Base-by-base conservation (phyloP, 1,140 invertebrate genomes). In the Neuroterus valhalla region DNA sequence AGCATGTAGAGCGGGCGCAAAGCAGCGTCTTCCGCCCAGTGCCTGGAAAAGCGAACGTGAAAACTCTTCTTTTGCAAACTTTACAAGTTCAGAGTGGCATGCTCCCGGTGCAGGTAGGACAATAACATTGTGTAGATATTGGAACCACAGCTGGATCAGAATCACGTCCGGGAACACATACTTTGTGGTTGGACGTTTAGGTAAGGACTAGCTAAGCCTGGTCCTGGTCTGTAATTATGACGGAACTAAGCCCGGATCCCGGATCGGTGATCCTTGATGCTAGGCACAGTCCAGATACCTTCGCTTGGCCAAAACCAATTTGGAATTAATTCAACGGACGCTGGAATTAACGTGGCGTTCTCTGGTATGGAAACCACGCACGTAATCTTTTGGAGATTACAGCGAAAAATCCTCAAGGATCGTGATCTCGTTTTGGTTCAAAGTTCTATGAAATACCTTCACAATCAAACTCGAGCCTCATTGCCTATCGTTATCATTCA, bases 251-350 rank as follows among this genome's bases (percentile, higher is more conserved):
- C 88, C 82, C 85, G 86, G 86, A 88, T 88, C 86, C 86, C 84
- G 86, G 84, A 87, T 88, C 84, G 84, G 87, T 89, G 88, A 89
- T 88, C 87, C 86, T 87, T 86, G 82, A 81, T 83, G 78, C 81
- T 79, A 82, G 75, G 69, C 77, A 79, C 70, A 71, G 70, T 75
- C 71, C 76, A 75, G 76, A 23, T 66, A 77, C 78, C 76, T 82
- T 74, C 79, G 74, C 81, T 74, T 68, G 78, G 73, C 83, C 86
- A 84, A 89, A 90, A 89, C 85, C 88, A 90, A 89, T 90, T 89
- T 90, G 87, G 88, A 90, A 90, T 90, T 90, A 90, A 88, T 88
- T 86, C 85, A 85, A 88, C 83, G 86, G 82, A 81, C 82, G 83
- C 80, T 74, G 82, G 84, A 85, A 87, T 85, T 85, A 86, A 84